Evolutionary conservation across 2,113 vertebrate genomes (phyloP).

Genomic region (Catharus minimus): DNA sequence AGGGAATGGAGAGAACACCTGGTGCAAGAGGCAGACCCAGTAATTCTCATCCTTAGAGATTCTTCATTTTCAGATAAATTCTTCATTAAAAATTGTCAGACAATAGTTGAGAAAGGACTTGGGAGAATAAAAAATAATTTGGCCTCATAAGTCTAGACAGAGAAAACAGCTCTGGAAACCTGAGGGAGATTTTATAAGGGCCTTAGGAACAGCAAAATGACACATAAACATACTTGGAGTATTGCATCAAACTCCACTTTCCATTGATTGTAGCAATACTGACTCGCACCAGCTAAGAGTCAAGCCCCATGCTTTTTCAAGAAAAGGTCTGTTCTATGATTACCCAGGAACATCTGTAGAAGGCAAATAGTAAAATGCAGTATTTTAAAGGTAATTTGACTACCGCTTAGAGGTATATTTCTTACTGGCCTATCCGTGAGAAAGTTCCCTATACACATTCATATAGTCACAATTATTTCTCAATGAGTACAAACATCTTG

Average conservation of each 20-base stretch:
- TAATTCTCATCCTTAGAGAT: not conserved
- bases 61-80: not conserved
- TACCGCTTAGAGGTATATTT: not conserved
- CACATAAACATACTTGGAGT: not conserved
- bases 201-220: not conserved
- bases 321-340: not conserved
- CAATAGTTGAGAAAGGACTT: not conserved
- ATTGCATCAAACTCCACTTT: constrained; percentile 3
- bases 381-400: not conserved
- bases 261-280: not conserved
- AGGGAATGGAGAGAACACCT: not conserved
- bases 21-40: not conserved
- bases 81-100: not conserved
- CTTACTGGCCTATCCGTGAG: not conserved
- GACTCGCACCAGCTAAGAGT: not conserved
- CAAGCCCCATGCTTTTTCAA: not conserved
- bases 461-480: not conserved
- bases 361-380: not conserved
- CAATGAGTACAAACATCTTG: constrained; percentile 5
- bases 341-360: not conserved
- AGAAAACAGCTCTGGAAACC: not conserved
- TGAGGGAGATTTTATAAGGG: not conserved
- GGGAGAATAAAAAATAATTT: not conserved
- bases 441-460: not conserved
- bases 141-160: not conserved